Evolutionary conservation across 2,797 vertebrate species (phyloP).

Genomic region (Phaenicophaeus curvirostris): DNA sequence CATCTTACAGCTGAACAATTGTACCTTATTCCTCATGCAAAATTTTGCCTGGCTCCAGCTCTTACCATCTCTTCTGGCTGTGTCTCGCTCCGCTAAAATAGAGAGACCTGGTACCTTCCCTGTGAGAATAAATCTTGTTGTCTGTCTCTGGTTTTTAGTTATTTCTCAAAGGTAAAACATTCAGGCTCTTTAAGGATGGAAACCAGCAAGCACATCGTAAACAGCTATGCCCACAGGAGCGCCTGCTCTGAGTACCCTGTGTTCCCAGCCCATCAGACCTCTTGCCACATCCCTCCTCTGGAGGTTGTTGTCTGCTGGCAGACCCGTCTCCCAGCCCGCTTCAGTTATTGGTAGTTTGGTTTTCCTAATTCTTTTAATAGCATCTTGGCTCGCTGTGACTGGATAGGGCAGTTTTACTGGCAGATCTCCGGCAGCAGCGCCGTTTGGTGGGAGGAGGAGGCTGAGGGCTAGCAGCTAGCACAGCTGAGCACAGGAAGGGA

Average conservation of each 20-base stretch:
- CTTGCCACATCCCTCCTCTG: neutral
- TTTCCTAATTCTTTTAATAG: neutral
- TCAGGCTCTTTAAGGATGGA: neutral
- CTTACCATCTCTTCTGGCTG: neutral
- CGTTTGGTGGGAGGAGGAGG: neutral
- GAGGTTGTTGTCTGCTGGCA: neutral
- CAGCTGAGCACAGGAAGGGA: neutral
- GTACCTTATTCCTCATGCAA: conserved; percentile 20
- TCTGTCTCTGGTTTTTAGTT: neutral
- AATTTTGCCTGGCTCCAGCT: conserved; percentile 1
- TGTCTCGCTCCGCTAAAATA: neutral
- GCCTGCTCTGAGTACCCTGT: neutral
- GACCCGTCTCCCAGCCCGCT: neutral
- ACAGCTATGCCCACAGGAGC: neutral
- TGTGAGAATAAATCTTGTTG: neutral
- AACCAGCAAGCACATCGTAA: neutral
- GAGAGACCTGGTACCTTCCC: neutral
- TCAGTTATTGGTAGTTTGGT: neutral
- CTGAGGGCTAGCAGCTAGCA: neutral
- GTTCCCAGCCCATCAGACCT: neutral
- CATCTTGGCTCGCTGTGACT: neutral
- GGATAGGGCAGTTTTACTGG: neutral
- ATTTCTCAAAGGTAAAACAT: neutral
- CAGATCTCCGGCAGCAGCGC: rapidly evolving
- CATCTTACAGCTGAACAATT: neutral